phyloP scores from a whole-genome alignment of 2,797 vertebrate species.

The Ciconia nigra region DNA sequence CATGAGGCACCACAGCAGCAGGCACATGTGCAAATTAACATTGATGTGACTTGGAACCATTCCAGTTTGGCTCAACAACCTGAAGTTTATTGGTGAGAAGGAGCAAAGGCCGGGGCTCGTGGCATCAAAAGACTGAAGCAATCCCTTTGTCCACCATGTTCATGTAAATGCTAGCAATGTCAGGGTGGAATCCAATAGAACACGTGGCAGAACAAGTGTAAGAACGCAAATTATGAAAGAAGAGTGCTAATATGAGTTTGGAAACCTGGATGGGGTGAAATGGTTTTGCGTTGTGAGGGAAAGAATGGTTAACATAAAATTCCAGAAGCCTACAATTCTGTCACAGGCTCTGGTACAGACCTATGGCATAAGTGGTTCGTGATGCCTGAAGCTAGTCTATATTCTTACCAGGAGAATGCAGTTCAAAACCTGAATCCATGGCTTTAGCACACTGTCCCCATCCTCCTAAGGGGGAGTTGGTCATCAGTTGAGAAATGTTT shows the following conservation, averaged over 20 bases:
- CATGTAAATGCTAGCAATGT: not conserved
- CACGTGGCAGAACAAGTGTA: not conserved
- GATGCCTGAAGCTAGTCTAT: not conserved
- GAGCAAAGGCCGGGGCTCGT: not conserved
- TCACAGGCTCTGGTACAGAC: not conserved
- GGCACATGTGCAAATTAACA: not conserved
- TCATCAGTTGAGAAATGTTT: not conserved
- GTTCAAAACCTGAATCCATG: not conserved
- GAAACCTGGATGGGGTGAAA: not conserved
- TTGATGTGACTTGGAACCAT: not conserved
- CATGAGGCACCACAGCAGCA: not conserved
- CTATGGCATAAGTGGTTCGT: not conserved
- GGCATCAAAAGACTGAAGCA: not conserved
- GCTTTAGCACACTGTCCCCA: not conserved
- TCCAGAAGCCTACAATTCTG: not conserved
- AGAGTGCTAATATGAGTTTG: not conserved
- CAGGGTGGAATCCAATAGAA: not conserved
- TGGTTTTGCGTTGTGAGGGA: not conserved
- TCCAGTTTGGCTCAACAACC: not conserved
- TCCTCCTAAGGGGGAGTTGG: not conserved
- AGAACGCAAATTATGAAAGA: not conserved
- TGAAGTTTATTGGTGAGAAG: not conserved
- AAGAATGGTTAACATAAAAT: not conserved
- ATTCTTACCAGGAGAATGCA: not conserved
- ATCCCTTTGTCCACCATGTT: not conserved